A percentile compares a stretch with the other conserved stretches of the same genome.
phyloP scores from a whole-genome alignment of 2,888 invertebrate species.

The Flexamia atlantica region DNA sequence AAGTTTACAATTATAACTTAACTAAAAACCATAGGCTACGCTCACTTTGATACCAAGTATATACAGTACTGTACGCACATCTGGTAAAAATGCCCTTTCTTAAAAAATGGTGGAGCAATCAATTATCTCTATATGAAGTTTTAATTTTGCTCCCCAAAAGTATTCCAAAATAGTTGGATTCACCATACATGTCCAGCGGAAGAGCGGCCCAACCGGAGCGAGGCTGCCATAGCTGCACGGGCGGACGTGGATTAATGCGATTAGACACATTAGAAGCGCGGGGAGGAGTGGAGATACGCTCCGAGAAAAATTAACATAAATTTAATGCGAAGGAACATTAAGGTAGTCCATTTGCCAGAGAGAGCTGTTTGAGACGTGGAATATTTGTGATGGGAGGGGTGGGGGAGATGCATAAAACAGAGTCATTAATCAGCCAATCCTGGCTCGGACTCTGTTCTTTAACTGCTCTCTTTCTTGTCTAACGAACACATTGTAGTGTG shows the following conservation, averaged over 20 bases:
- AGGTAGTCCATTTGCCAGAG: constrained; percentile 62
- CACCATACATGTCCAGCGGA: background rate
- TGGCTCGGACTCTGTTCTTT: constrained; percentile 12
- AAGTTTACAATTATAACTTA: too few relatives aligned
- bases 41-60: too few relatives aligned
- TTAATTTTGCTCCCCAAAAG: too few relatives aligned
- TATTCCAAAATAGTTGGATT: too few relatives aligned
- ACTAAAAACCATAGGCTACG: too few relatives aligned
- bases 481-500: constrained; percentile 30
- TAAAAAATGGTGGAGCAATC: too few relatives aligned
- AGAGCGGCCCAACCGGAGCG: background rate
- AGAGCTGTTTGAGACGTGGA: constrained; percentile 37
- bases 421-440: constrained; percentile 36
- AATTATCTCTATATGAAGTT: too few relatives aligned
- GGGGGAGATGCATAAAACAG: constrained; percentile 39
- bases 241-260: constrained; percentile 52
- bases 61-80: too few relatives aligned
- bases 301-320: constrained; percentile 60
- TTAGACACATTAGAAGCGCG: constrained; percentile 52
- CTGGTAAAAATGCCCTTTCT: too few relatives aligned
- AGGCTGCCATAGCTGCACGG: background rate
- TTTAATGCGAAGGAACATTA: constrained; percentile 60
- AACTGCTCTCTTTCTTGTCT: constrained; percentile 39
- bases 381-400: constrained; percentile 17
- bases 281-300: constrained; percentile 38